A percentile compares a stretch with the other conserved stretches of the same genome.
These are phyloP conservation scores for Poecilia wingei DNA, from an alignment of 2,797 vertebrate species.

Conservation along the genomic window DNA sequence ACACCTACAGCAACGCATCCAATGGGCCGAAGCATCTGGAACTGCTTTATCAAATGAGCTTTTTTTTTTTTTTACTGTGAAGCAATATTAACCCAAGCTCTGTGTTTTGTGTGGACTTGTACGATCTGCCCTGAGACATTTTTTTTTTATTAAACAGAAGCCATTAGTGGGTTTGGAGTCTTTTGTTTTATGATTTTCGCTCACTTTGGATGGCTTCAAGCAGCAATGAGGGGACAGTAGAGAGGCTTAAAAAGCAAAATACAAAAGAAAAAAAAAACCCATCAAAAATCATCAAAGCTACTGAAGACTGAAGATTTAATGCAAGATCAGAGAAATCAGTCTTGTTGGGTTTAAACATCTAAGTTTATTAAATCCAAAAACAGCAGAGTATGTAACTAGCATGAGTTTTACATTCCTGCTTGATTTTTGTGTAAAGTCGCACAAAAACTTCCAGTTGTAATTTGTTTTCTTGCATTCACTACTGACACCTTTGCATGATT, in stretches of 20 bases:
- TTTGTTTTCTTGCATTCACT: not conserved
- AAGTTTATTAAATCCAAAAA: not conserved
- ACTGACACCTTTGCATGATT: not conserved
- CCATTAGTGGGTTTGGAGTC: constrained; percentile 31
- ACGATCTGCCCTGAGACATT: constrained; percentile 48
- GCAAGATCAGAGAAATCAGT: not conserved
- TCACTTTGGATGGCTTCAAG: constrained; percentile 31
- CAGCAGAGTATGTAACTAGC: not conserved
- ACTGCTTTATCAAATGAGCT: constrained; percentile 55
- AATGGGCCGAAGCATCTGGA: constrained; percentile 57
- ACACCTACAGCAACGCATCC: constrained; percentile 27
- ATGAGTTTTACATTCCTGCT: not conserved
- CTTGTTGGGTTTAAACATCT: not conserved
- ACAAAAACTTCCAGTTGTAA: not conserved
- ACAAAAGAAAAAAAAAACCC: not conserved
- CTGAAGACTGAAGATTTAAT: not conserved
- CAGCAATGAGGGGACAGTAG: constrained; percentile 24
- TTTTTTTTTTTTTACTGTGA: constrained; percentile 48
- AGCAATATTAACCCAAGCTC: constrained; percentile 50
- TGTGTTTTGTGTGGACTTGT: constrained; percentile 48
- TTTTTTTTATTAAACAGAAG: constrained; percentile 52
- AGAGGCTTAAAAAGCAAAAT: not conserved
- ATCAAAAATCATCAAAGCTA: not conserved
- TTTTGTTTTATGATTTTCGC: constrained; percentile 32
- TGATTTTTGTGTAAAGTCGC: not conserved